These are phyloP conservation scores for Noctilio leporinus DNA, from an alignment of 2,113 vertebrate species.

Conservation along the genomic window DNA sequence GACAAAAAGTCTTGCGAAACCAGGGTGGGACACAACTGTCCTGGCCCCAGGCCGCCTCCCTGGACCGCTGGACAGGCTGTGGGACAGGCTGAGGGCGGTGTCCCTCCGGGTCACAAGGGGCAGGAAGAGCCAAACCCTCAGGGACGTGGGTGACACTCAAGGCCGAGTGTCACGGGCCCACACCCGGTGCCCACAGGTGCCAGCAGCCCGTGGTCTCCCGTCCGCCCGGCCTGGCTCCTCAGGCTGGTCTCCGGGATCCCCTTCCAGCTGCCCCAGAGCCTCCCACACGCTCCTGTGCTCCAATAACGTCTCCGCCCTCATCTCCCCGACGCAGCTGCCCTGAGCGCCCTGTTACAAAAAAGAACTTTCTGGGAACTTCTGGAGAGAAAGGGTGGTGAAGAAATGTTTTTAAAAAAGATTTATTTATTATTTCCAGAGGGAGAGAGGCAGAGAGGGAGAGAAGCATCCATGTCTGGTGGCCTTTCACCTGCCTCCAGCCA, in stretches of 20 bases:
- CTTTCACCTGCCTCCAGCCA: too few relatives aligned
- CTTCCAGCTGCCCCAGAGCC: not conserved
- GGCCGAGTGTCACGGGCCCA: too few relatives aligned
- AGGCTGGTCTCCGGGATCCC: not conserved
- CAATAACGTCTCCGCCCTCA: not conserved
- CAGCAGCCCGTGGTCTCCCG: not conserved
- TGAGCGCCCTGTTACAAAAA: too few relatives aligned
- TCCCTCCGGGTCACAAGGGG: accelerated
- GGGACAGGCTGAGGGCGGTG: not conserved
- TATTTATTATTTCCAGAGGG: too few relatives aligned
- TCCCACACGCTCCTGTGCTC: not conserved
- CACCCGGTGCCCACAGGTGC: too few relatives aligned
- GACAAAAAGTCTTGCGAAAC: not conserved
- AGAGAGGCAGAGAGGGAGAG: too few relatives aligned
- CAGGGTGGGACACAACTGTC: not conserved
- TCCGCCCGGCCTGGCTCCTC: not conserved
- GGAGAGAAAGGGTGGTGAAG: too few relatives aligned
- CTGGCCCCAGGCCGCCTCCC: not conserved
- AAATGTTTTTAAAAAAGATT: too few relatives aligned
- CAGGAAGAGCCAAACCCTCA: not conserved
- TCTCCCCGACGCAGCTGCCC: not conserved
- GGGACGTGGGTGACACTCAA: too few relatives aligned
- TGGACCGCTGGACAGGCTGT: not conserved
- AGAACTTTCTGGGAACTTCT: too few relatives aligned
- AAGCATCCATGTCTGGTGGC: too few relatives aligned